Evolutionary conservation across 2,113 vertebrate species (phyloP).

Genomic region (Oenanthe melanoleuca): DNA sequence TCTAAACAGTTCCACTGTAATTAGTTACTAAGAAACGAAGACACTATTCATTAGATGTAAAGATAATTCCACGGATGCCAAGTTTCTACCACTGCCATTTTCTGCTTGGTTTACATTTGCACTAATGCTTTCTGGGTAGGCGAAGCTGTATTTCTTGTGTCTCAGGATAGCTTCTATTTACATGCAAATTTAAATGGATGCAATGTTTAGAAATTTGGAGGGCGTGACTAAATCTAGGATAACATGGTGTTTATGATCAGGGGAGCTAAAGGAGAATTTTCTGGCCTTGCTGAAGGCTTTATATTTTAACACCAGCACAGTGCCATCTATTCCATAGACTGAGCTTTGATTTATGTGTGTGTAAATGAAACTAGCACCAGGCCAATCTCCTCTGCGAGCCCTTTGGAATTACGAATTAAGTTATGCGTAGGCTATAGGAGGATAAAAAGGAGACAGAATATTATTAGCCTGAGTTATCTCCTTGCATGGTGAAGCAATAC

Average conservation of each 20-base stretch:
- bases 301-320: not conserved
- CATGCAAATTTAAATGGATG: slow-evolving; percentile 29
- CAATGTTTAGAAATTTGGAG: slow-evolving; percentile 1
- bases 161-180: slow-evolving; percentile 5
- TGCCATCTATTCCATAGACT: not conserved
- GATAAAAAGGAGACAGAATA: slow-evolving; percentile 48
- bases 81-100: not conserved
- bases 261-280: not conserved
- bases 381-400: slow-evolving; percentile 11
- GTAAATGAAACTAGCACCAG: slow-evolving; percentile 37
- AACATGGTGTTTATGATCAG: not conserved
- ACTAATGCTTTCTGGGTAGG: not conserved
- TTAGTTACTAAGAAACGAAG: not conserved
- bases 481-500: slow-evolving; percentile 18
- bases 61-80: not conserved
- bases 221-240: not conserved
- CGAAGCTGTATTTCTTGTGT: not conserved
- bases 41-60: not conserved
- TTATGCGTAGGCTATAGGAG: slow-evolving; percentile 20
- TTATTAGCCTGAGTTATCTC: slow-evolving; percentile 61
- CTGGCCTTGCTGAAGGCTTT: not conserved
- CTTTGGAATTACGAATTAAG: slow-evolving; percentile 55
- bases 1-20: not conserved
- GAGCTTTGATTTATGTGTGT: slow-evolving; percentile 42
- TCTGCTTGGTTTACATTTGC: not conserved